These are phyloP conservation scores for Hylyphantes graminicola DNA, from an alignment of 1,140 invertebrate genomes.

Conservation along the genomic window DNA sequence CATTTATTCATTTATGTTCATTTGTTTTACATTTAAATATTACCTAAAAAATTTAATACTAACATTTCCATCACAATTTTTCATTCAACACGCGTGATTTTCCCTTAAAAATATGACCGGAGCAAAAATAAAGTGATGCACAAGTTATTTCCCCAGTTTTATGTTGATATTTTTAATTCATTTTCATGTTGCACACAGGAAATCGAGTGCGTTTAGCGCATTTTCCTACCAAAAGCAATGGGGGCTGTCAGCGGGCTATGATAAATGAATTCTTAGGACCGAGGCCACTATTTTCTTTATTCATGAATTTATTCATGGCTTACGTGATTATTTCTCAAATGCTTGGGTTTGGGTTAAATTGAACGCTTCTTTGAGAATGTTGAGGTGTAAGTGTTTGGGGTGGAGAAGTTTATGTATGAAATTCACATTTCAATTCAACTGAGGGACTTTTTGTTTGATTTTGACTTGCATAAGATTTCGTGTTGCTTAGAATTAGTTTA, in stretches of 20 bases:
- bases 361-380: neutral
- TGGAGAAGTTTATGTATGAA: constrained; percentile 18
- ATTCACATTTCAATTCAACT: neutral
- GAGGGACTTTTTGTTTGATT: too few species aligned
- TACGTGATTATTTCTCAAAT: constrained; percentile 37
- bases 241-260: constrained; percentile 31
- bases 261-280: constrained; percentile 38
- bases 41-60: too few species aligned
- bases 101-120: too few species aligned
- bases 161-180: neutral
- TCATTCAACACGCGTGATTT: too few species aligned
- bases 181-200: neutral
- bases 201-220: neutral
- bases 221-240: neutral
- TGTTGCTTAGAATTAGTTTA: too few species aligned
- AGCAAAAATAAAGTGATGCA: too few species aligned
- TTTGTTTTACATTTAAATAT: too few species aligned
- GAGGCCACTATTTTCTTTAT: constrained; percentile 26
- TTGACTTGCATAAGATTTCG: too few species aligned
- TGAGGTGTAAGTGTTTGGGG: constrained; percentile 6
- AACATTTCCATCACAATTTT: too few species aligned
- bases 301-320: constrained; percentile 54
- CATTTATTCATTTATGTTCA: too few species aligned
- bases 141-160: too few species aligned
- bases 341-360: constrained; percentile 5